Percentiles rank a stretch among this genome's conserved stretches.
Evolutionary conservation across 2,888 invertebrate genomes (phyloP).

Genomic region (Athalia circularis): DNA sequence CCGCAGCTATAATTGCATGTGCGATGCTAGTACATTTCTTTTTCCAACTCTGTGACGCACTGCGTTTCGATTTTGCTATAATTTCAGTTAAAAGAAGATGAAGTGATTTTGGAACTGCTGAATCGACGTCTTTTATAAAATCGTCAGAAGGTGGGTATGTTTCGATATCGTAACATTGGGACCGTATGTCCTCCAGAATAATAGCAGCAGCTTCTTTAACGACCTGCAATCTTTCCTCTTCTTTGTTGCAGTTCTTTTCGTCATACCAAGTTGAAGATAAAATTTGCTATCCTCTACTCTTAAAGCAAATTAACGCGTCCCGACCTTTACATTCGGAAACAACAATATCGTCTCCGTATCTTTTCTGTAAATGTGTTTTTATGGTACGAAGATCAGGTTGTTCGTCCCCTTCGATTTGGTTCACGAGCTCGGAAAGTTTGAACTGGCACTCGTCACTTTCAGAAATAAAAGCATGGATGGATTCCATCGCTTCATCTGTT

Average conservation of each 20-base stretch:
- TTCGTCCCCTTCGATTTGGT: slow-evolving; percentile 48
- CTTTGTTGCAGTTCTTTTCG: slow-evolving; percentile 43
- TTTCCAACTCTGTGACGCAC: slow-evolving; percentile 47
- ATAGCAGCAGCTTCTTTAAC: slow-evolving; percentile 49
- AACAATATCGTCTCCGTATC: slow-evolving; percentile 52
- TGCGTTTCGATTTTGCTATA: slow-evolving; percentile 51
- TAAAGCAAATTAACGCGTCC: slow-evolving; percentile 50
- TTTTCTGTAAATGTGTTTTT: slow-evolving; percentile 47
- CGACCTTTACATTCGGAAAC: slow-evolving; percentile 38
- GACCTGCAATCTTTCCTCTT: slow-evolving; percentile 51
- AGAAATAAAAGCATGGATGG: slow-evolving; percentile 46
- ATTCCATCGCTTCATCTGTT: slow-evolving; percentile 41
- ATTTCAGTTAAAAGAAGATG: slow-evolving; percentile 46
- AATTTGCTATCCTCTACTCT: slow-evolving; percentile 51
- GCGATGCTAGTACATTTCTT: slow-evolving; percentile 23
- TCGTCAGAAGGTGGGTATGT: slow-evolving; percentile 48
- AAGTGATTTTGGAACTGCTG: slow-evolving; percentile 44
- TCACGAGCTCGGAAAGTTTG: slow-evolving; percentile 44
- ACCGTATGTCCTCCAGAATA: slow-evolving; percentile 52
- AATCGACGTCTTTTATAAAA: slow-evolving; percentile 44
- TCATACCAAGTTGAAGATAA: slow-evolving; percentile 51
- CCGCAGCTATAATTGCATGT: slow-evolving; percentile 24
- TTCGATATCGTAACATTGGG: slow-evolving; percentile 47
- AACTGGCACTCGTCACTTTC: slow-evolving; percentile 51
- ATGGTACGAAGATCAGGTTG: slow-evolving; percentile 49